phyloP scores from a whole-genome alignment of 1,140 invertebrate species.

The Apis florea region DNA sequence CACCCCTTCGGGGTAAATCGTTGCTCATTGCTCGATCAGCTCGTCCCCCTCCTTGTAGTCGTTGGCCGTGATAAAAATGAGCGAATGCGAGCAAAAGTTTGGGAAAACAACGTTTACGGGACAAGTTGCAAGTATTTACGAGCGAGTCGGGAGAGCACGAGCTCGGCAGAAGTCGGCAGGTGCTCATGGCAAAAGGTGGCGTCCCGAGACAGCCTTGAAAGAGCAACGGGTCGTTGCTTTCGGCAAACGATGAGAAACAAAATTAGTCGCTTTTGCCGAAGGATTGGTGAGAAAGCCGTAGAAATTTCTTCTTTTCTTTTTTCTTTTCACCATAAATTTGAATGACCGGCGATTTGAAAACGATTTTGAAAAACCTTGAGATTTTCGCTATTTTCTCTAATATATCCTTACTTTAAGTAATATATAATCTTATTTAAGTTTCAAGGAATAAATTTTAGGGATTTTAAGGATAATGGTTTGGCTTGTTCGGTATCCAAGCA shows the following conservation, averaged over 20 bases:
- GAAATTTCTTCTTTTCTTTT: neutral
- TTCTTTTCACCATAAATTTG: neutral
- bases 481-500: too few species aligned
- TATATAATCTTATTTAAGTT: too few species aligned
- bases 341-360: slow-evolving; percentile 20
- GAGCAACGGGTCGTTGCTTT: slow-evolving; percentile 68
- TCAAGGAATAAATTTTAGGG: too few species aligned
- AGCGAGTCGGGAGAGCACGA: slow-evolving; percentile 49
- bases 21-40: neutral
- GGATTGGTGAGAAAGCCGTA: slow-evolving; percentile 32
- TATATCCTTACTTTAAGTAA: neutral
- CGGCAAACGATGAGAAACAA: slow-evolving; percentile 65
- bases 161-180: slow-evolving; percentile 59
- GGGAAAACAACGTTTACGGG: slow-evolving; percentile 34
- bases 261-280: slow-evolving; percentile 59
- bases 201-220: slow-evolving; percentile 62
- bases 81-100: slow-evolving; percentile 21
- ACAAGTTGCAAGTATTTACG: slow-evolving; percentile 61
- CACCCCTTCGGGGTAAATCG: slow-evolving; percentile 11
- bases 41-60: neutral
- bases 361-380: neutral
- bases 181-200: slow-evolving; percentile 61
- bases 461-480: neutral
- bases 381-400: neutral
- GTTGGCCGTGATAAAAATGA: slow-evolving; percentile 1